A percentile compares a stretch with the other conserved stretches of the same genome.
These are phyloP conservation scores for Orientallactaga bullata DNA, from an alignment of 2,113 vertebrate genomes.

Conservation along the genomic window DNA sequence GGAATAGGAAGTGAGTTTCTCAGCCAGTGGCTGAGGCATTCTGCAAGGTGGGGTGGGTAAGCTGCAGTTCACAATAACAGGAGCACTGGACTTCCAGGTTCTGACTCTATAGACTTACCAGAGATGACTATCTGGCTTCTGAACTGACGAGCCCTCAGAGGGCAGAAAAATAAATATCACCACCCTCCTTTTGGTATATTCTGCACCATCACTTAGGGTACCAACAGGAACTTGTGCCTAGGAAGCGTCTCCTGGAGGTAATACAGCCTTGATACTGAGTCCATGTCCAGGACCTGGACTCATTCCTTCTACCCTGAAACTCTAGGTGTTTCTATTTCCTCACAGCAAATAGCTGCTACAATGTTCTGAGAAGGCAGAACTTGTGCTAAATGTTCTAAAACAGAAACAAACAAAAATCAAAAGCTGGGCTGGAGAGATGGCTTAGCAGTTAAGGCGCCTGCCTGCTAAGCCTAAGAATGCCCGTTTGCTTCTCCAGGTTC, in stretches of 20 bases:
- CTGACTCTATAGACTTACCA: not conserved
- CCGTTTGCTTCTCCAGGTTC: too few species aligned
- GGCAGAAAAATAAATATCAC: not conserved
- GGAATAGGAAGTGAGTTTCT: not conserved
- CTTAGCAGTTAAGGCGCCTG: too few species aligned
- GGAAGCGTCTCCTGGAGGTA: not conserved
- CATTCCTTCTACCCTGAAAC: not conserved
- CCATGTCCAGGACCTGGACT: not conserved
- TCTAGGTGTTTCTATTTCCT: not conserved
- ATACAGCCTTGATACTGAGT: not conserved
- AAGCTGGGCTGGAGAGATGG: too few species aligned
- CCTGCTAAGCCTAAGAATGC: too few species aligned
- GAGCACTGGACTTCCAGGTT: not conserved
- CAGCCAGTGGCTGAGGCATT: not conserved
- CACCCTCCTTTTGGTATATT: not conserved
- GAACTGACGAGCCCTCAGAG: not conserved
- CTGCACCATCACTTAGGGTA: not conserved
- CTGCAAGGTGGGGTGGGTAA: not conserved
- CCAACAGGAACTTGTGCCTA: not conserved
- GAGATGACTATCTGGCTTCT: not conserved
- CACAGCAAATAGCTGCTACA: not conserved
- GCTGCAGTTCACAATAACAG: conserved; percentile 37
- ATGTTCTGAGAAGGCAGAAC: not conserved
- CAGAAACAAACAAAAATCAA: too few species aligned
- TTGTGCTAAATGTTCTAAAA: not conserved